Percentiles rank a stretch among this genome's conserved stretches.
phyloP scores from a whole-genome alignment of 1,140 invertebrate species.

The Hormaphis cornu region DNA sequence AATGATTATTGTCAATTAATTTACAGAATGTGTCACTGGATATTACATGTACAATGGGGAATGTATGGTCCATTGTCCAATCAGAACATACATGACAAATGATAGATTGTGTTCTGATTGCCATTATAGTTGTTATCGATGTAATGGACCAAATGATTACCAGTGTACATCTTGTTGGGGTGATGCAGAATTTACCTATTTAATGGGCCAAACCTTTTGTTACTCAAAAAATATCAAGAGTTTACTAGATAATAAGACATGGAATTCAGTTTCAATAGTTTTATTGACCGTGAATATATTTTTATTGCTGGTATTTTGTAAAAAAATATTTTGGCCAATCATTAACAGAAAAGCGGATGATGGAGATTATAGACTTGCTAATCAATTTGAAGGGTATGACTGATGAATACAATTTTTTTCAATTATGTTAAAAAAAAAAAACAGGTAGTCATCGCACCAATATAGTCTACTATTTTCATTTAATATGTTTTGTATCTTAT shows the following conservation, averaged over 20 bases:
- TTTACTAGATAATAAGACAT: conserved; percentile 25
- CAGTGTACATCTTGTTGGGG: conserved; percentile 48
- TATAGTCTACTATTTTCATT: too few relatives aligned
- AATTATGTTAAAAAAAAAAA: too few relatives aligned
- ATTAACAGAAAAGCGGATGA: not conserved
- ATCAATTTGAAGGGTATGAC: not conserved
- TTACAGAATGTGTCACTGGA: conserved; percentile 45
- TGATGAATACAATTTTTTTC: not conserved
- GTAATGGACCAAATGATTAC: conserved; percentile 49
- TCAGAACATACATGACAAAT: conserved; percentile 33
- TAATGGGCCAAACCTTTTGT: conserved; percentile 28
- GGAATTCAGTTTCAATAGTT: conserved; percentile 10
- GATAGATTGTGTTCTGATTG: conserved; percentile 43
- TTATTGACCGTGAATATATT: conserved; percentile 5
- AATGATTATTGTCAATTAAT: too few relatives aligned
- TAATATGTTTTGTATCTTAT: too few relatives aligned
- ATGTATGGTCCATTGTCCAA: conserved; percentile 45
- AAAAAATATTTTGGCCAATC: not conserved
- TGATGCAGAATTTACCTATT: conserved; percentile 42
- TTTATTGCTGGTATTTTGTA: conserved; percentile 22
- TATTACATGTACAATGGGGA: conserved; percentile 41
- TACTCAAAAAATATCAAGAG: conserved; percentile 25
- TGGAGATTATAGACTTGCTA: conserved; percentile 7
- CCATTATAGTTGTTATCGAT: conserved; percentile 52
- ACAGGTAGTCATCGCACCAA: too few relatives aligned